Evolutionary conservation across 2,113 vertebrate genomes (phyloP).

Genomic region (Indicator maculatus): DNA sequence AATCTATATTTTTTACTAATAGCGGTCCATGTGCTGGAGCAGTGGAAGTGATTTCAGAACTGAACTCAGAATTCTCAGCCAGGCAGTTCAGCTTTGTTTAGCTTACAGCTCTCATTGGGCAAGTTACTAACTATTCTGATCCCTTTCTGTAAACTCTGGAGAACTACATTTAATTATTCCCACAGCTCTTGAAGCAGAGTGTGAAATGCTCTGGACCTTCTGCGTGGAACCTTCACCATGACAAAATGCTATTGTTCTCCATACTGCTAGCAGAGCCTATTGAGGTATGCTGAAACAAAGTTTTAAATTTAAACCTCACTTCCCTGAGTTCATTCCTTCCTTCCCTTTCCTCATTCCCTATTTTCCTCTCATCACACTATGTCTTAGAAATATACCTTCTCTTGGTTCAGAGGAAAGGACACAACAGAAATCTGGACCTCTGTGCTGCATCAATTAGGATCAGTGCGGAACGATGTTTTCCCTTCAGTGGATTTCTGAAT

Average conservation of each 20-base stretch:
- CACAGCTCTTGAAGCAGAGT: not conserved
- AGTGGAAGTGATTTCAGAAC: not conserved
- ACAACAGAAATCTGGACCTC: not conserved
- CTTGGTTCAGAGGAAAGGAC: not conserved
- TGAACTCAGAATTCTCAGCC: not conserved
- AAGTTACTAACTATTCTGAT: not conserved
- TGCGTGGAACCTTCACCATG: not conserved
- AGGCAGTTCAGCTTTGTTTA: not conserved
- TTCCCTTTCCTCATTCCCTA: not conserved
- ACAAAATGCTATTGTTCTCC: not conserved
- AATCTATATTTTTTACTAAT: constrained; percentile 16
- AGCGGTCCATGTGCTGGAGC: not conserved
- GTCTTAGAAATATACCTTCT: not conserved
- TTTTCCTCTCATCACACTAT: not conserved
- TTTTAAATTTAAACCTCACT: not conserved
- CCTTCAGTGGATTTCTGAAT: constrained; percentile 33
- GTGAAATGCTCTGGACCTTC: not conserved
- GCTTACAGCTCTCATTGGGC: not conserved
- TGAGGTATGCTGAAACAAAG: not conserved
- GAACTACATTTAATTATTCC: not conserved
- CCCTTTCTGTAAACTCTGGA: not conserved
- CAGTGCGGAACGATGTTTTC: not conserved
- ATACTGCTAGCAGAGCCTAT: not conserved
- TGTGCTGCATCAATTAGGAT: not conserved
- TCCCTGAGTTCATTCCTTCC: not conserved